phyloP scores from a whole-genome alignment of 2,888 invertebrate species.

The Quadroppia sp. region DNA sequence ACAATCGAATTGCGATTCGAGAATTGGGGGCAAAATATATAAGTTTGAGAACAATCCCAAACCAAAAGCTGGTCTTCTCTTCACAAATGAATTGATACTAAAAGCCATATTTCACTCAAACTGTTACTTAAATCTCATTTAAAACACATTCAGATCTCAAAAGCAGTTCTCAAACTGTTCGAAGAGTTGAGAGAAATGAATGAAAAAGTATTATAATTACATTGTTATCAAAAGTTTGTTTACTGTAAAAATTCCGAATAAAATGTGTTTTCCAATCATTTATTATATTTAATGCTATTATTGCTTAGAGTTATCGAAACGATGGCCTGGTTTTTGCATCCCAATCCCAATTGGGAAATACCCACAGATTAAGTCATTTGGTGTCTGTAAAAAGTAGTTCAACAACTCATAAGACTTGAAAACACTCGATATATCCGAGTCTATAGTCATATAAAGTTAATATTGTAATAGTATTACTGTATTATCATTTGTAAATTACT shows the following conservation, averaged over 20 bases:
- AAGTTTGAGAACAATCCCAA: conserved; percentile 3
- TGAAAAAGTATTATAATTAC: not conserved
- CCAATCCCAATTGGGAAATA: not conserved
- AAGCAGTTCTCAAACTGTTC: not conserved
- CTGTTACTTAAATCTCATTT: too few species aligned
- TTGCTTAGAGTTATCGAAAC: not conserved
- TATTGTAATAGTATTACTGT: too few species aligned
- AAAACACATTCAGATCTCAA: too few species aligned
- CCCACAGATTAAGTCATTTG: not conserved
- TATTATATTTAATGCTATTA: not conserved
- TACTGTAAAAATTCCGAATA: not conserved
- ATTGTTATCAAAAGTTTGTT: not conserved
- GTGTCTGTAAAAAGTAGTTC: conserved; percentile 11
- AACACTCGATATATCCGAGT: too few species aligned
- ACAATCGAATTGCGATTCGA: conserved; percentile 12
- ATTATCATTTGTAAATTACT: too few species aligned
- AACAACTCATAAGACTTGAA: too few species aligned
- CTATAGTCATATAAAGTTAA: too few species aligned
- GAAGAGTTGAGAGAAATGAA: not conserved
- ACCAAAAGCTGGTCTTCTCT: not conserved
- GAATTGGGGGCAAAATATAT: conserved; percentile 14
- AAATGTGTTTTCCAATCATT: not conserved
- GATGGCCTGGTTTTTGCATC: not conserved
- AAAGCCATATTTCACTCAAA: not conserved
- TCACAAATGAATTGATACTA: not conserved